Base-by-base conservation (phyloP, 2,797 vertebrate genomes). In the Danio tinwini region DNA sequence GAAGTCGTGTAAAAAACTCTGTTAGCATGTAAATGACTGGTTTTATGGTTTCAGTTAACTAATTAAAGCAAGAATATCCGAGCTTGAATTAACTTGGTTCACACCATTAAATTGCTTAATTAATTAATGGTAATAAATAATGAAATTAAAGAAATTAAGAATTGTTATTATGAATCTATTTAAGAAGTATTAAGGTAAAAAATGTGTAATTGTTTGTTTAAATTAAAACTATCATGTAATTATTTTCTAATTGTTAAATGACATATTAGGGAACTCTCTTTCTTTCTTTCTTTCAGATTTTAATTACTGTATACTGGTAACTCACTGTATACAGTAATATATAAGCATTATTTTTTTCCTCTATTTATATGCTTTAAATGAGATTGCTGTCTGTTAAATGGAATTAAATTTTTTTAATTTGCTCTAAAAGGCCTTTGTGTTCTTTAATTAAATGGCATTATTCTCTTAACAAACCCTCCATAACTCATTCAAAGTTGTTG, bases 401-500 rank as follows among this genome's bases (percentile, higher is more conserved):
- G 19, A 78, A 85, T 74, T 53, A 52, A 70, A 72, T 76, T 50
- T 83, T 84, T 76, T 87, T 87, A 69, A 75, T 84, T 75, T 89
- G 77, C 69, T 79, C 21, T 81, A 73, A 75, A 81, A 81, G 71
- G 72, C 71, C 83, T 87, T 76, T 89, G 71, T 86, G 87, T 86
- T 90, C 82, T 84, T 89, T 86, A 83, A 86, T 90, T 81, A 71
- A 80, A 87, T 76, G 72, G 77, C 81, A 83, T 85, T 88, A 85
- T 88, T 87, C 84, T 83, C 79, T 85, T 81, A 86, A 85, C 81
- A 85, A 73, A 84, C 81, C 86, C 85, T 85, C 85, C 70, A 86
- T 74, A 87, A 82, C 84, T 85, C 87, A 88, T 89, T 88, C 84
- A 80, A 88, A 90, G 88, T 86, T 84, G 84, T 87, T 88, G 85